A percentile compares a stretch with the other conserved stretches of the same genome.
Conservation (phyloP, 2,888 invertebrate genomes). For the Sarcophaga caerulescens region DNA sequence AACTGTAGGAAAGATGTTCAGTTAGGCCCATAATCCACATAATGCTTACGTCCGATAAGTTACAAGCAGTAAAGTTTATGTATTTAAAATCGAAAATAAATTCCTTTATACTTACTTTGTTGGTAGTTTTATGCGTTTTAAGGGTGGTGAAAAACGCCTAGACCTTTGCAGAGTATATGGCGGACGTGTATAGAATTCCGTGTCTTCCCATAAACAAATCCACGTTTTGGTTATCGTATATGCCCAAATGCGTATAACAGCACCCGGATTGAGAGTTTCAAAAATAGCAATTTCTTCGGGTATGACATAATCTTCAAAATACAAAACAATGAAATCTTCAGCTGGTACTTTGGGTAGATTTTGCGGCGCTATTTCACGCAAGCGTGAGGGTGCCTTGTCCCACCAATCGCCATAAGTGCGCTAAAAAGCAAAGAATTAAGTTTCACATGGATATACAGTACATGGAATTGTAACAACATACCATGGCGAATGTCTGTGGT, state of each 20-base stretch:
- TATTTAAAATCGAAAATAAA: too few relatives aligned
- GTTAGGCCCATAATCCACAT: too few relatives aligned
- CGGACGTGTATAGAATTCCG: conserved; percentile 65
- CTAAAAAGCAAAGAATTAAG: conserved; percentile 80
- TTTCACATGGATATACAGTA: neutral
- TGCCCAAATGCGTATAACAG: conserved; percentile 91
- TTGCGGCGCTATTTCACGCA: conserved; percentile 88
- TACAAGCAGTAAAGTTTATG: too few relatives aligned
- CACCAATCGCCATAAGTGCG: conserved; percentile 93
- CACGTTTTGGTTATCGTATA: conserved; percentile 83
- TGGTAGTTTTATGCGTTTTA: conserved; percentile 83
- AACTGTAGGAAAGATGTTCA: too few relatives aligned
- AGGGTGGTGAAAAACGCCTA: conserved; percentile 89
- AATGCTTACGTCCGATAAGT: too few relatives aligned
- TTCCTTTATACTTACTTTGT: conserved; percentile 81
- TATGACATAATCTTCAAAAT: conserved; percentile 80
- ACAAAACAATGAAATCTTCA: conserved; percentile 87
- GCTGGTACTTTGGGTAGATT: conserved; percentile 86
- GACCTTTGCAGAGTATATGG: conserved; percentile 82
- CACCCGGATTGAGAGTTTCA: conserved; percentile 93
- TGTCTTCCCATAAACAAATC: conserved; percentile 89
- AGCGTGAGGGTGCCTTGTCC: conserved; percentile 88
- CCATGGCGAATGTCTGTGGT: conserved; percentile 94
- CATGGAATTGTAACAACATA: conserved; percentile 80
- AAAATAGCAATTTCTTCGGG: conserved; percentile 85